Percentiles rank a stretch among this genome's conserved stretches.
Conservation (phyloP, 2,113 vertebrate genomes). For the Laticauda colubrina region DNA sequence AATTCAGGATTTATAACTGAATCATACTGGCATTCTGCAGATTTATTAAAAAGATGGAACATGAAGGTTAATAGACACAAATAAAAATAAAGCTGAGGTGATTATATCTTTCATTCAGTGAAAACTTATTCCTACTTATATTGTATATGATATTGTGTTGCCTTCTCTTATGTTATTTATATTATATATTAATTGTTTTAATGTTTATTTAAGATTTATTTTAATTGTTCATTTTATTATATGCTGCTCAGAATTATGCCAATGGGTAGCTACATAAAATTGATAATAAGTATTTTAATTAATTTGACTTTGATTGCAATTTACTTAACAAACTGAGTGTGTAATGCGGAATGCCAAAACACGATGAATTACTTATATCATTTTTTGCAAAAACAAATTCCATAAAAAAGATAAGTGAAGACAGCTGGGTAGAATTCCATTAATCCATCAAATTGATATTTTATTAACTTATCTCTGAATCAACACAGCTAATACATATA, state of each 20-base stretch:
- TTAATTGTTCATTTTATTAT: not conserved
- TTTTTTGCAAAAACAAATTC: not conserved
- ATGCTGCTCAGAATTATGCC: not conserved
- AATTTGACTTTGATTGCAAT: not conserved
- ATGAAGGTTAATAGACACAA: not conserved
- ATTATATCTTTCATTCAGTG: not conserved
- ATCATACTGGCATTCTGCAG: not conserved
- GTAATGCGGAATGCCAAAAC: not conserved
- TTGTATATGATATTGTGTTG: not conserved
- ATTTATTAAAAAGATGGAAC: not conserved
- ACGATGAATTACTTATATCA: not conserved
- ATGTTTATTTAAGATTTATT: not conserved
- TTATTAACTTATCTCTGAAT: not conserved
- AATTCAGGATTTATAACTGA: not conserved
- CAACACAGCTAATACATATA: slow-evolving; percentile 1
- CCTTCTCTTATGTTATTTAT: not conserved
- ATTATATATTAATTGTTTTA: not conserved
- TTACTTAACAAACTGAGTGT: not conserved
- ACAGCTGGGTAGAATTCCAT: not conserved
- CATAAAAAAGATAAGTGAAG: not conserved
- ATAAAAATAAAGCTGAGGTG: not conserved
- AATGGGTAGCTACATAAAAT: not conserved
- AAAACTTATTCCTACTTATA: not conserved
- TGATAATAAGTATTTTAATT: not conserved
- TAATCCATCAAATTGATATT: not conserved